A percentile compares a stretch with the other conserved stretches of the same genome.
These are phyloP conservation scores for Drosophila kepulauana DNA, from an alignment of 1,140 invertebrate genomes.

Conservation along the genomic window DNA sequence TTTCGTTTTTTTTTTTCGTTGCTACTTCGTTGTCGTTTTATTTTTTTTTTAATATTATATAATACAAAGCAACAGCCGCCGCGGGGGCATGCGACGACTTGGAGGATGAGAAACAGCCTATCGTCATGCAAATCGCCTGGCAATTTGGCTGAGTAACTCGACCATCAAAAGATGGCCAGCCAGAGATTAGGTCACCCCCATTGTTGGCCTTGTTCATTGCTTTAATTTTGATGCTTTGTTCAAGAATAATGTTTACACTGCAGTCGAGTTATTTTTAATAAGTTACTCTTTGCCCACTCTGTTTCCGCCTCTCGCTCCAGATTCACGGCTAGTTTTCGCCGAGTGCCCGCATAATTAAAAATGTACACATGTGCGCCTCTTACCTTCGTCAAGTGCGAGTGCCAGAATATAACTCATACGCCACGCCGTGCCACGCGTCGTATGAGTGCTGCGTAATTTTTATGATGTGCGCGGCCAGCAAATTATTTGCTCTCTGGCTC, in stretches of 20 bases:
- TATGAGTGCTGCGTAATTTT: slow-evolving; percentile 42
- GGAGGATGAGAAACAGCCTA: slow-evolving; percentile 23
- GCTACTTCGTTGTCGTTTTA: slow-evolving; percentile 30
- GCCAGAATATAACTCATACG: background rate
- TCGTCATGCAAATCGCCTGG: slow-evolving; percentile 64
- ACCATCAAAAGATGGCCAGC: slow-evolving; percentile 49
- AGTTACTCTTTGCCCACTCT: slow-evolving; percentile 48
- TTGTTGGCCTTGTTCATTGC: slow-evolving; percentile 37
- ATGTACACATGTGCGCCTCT: slow-evolving; percentile 68
- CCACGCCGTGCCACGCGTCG: slow-evolving; percentile 20
- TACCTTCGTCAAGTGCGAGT: slow-evolving; percentile 2
- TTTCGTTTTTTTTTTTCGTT: slow-evolving; percentile 16
- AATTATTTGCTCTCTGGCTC: slow-evolving; percentile 44
- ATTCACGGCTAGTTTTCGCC: slow-evolving; percentile 57
- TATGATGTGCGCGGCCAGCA: slow-evolving; percentile 35
- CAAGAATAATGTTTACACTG: slow-evolving; percentile 60
- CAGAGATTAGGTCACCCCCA: slow-evolving; percentile 48
- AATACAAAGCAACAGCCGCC: slow-evolving; percentile 44
- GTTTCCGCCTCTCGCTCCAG: slow-evolving; percentile 26
- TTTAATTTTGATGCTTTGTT: slow-evolving; percentile 59
- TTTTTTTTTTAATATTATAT: slow-evolving; percentile 40
- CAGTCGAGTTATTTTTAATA: slow-evolving; percentile 70
- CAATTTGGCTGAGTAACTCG: slow-evolving; percentile 60
- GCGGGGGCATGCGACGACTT: slow-evolving; percentile 13
- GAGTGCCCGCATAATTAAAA: slow-evolving; percentile 75